Evolutionary conservation across 2,797 vertebrate species (phyloP).

Genomic region (Lutjanus argentimaculatus): DNA sequence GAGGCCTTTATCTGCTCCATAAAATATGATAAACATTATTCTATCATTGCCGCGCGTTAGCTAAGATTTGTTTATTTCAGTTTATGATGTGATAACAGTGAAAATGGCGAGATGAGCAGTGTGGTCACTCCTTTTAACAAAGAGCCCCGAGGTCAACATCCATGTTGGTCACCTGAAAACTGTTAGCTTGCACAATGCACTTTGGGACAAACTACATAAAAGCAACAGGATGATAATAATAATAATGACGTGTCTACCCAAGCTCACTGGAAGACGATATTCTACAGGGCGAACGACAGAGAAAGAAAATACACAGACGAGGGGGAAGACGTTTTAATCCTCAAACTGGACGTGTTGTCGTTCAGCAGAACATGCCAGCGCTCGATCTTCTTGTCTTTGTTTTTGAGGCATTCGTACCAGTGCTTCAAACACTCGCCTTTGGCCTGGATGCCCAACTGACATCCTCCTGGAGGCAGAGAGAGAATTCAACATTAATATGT

Average conservation of each 20-base stretch:
- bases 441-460: constrained; percentile 95
- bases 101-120: neutral
- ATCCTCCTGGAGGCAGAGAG: constrained; percentile 87
- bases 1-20: constrained; percentile 29
- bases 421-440: constrained; percentile 97
- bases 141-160: constrained; percentile 40
- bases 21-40: constrained; percentile 20
- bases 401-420: constrained; percentile 98
- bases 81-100: constrained; percentile 3
- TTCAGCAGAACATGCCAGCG: constrained; percentile 96
- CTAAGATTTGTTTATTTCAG: constrained; percentile 4
- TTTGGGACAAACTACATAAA: constrained; percentile 29
- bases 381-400: constrained; percentile 98
- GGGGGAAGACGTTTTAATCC: constrained; percentile 72
- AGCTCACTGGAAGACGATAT: constrained; percentile 30
- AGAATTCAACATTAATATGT: neutral
- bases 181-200: constrained; percentile 16
- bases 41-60: constrained; percentile 4
- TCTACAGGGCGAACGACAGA: constrained; percentile 28
- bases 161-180: constrained; percentile 47
- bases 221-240: neutral
- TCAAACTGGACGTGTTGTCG: constrained; percentile 90
- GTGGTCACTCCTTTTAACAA: neutral
- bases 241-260: neutral
- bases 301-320: constrained; percentile 12